Evolutionary conservation across 2,113 vertebrate genomes (phyloP).

Genomic region (Emydocephalus ijimae): DNA sequence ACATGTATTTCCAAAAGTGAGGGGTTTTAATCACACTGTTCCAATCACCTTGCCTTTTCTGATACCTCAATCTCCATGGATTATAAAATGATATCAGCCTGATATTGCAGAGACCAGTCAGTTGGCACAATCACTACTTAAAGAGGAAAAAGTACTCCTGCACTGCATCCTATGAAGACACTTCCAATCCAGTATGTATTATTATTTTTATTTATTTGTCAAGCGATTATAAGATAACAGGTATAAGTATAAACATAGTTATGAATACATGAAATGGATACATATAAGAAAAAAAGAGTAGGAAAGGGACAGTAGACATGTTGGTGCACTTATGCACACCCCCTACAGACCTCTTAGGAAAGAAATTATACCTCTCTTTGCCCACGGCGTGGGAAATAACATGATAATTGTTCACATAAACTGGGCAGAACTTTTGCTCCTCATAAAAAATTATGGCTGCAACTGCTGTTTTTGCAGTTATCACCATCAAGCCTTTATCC

Average conservation of each 20-base stretch:
- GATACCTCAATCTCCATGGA: not conserved
- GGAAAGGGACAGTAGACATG: too few relatives aligned
- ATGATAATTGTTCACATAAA: not conserved
- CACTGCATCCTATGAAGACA: not conserved
- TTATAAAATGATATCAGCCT: not conserved
- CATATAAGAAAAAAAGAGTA: too few relatives aligned
- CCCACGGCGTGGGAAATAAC: not conserved
- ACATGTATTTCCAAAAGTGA: not conserved
- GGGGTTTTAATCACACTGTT: not conserved
- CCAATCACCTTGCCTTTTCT: not conserved
- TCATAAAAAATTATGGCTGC: not conserved
- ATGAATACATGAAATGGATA: too few relatives aligned
- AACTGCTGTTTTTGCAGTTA: not conserved
- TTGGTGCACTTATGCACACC: too few relatives aligned
- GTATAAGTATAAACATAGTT: too few relatives aligned
- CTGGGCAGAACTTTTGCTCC: not conserved
- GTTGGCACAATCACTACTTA: not conserved
- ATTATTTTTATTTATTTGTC: too few relatives aligned
- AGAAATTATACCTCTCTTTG: not conserved
- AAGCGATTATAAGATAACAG: too few relatives aligned
- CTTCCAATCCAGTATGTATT: not conserved
- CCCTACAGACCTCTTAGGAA: too few relatives aligned
- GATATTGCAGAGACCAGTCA: not conserved
- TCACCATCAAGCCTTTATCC: not conserved
- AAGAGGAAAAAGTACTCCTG: not conserved